Percentiles rank a stretch among this genome's conserved stretches.
Evolutionary conservation across 2,888 invertebrate species (phyloP).

Genomic region (Panzeria rudis): DNA sequence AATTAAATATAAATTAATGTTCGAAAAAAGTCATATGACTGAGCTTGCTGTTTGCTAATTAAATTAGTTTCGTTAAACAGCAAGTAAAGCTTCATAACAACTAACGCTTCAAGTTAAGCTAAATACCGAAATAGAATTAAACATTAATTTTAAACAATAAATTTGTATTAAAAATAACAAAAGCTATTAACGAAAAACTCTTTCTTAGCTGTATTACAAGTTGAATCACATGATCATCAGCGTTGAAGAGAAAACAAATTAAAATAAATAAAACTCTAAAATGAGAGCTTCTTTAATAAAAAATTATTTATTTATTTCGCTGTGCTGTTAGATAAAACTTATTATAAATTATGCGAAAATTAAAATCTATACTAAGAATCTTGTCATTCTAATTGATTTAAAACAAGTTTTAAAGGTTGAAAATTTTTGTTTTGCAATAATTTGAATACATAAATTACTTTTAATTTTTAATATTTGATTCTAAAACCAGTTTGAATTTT

Average conservation of each 20-base stretch:
- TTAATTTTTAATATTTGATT: not conserved
- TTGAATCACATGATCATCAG: not conserved
- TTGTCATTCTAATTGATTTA: not conserved
- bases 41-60: not conserved
- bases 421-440: not conserved
- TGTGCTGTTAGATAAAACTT: not conserved
- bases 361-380: not conserved
- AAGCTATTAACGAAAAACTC: not conserved
- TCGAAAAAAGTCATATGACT: not conserved
- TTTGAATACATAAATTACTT: not conserved
- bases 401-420: not conserved
- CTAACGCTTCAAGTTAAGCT: not conserved
- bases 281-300: not conserved
- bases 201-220: not conserved
- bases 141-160: not conserved
- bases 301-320: not conserved
- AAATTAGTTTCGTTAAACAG: not conserved
- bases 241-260: not conserved
- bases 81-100: not conserved
- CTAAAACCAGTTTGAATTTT: conserved; percentile 5
- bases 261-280: not conserved
- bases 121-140: not conserved
- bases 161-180: not conserved
- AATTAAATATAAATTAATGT: too few species aligned
- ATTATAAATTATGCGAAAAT: not conserved